Conservation (phyloP, 1,140 invertebrate genomes). For the Aphaenogaster ashmeadi region DNA sequence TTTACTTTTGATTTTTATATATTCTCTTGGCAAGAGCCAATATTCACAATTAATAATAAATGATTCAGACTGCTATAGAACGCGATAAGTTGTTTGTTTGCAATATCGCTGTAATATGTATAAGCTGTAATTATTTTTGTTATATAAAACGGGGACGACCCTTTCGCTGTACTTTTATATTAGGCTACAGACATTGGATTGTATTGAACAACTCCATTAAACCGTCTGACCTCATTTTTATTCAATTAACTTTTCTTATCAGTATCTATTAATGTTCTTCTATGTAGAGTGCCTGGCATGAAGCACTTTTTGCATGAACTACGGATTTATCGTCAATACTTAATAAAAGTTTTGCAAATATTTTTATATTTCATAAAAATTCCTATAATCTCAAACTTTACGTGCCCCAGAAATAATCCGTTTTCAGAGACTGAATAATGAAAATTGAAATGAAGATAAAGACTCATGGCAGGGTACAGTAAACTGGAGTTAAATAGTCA, state of each 20-base stretch:
- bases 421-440: background rate
- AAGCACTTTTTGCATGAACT: background rate
- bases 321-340: background rate
- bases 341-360: background rate
- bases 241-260: background rate
- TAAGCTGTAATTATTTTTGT: constrained; percentile 26
- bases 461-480: background rate
- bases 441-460: constrained; percentile 22
- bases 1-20: constrained; percentile 15
- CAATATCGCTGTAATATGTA: too few relatives aligned
- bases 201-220: constrained; percentile 11
- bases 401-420: background rate
- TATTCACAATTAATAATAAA: constrained; percentile 57
- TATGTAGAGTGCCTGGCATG: background rate
- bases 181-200: background rate
- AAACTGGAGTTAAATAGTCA: constrained; percentile 46
- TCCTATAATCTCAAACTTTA: constrained; percentile 7
- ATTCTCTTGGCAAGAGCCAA: background rate
- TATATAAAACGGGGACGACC: background rate
- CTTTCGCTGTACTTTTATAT: constrained; percentile 33
- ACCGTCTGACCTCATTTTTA: background rate
- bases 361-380: background rate
- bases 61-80: background rate
- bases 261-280: background rate
- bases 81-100: background rate